phyloP scores from a whole-genome alignment of 1,140 invertebrate species.

The Platyscapa corneri region DNA sequence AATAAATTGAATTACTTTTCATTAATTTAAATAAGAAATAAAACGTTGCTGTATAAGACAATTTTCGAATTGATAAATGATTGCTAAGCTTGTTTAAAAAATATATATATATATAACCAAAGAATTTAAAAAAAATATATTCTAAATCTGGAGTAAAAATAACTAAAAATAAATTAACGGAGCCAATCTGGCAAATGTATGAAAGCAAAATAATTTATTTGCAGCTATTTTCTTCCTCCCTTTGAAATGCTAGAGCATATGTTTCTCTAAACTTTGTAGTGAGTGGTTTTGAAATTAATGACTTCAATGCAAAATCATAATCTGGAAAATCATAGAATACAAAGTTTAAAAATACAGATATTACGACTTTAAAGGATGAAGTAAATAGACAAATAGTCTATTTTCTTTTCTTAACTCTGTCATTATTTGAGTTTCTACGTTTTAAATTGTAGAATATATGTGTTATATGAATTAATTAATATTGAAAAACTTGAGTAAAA shows the following conservation, averaged over 20 bases:
- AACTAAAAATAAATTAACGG: not conserved
- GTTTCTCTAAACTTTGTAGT: conserved; percentile 3
- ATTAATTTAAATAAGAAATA: no score
- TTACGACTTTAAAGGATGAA: not conserved
- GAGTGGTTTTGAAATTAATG: not conserved
- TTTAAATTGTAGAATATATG: not conserved
- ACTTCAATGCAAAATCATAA: not conserved
- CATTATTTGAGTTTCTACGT: not conserved
- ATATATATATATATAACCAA: not conserved
- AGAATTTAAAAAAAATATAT: not conserved
- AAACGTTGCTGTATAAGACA: no score
- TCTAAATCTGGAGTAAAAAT: not conserved
- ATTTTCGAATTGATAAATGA: no score
- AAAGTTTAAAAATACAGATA: not conserved
- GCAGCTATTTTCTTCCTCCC: not conserved
- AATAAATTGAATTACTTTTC: no score
- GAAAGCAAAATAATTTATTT: not conserved
- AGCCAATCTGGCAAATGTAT: not conserved
- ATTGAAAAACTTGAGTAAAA: no score
- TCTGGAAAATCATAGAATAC: not conserved
- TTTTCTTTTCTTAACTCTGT: not conserved
- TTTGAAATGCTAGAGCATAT: conserved; percentile 1
- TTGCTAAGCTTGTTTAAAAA: no score
- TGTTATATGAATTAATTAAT: no score
- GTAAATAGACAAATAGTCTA: not conserved